phyloP scores from a whole-genome alignment of 2,797 vertebrate species.

The Hoplostethus mediterraneus region DNA sequence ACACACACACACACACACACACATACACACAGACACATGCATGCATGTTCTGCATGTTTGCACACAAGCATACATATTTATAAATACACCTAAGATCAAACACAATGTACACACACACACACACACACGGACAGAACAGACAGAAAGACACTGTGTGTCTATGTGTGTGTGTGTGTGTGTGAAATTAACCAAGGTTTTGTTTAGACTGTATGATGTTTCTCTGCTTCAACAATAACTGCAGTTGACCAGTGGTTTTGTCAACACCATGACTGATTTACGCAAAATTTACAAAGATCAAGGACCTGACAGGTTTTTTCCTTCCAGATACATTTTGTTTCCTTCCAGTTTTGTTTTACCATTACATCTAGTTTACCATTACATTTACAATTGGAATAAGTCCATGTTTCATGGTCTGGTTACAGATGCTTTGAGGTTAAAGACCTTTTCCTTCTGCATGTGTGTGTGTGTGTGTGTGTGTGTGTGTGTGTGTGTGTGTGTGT shows the following conservation, averaged over 20 bases:
- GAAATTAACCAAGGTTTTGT: neutral
- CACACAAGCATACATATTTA: neutral
- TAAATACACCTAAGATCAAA: constrained; percentile 37
- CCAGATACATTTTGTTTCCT: constrained; percentile 5
- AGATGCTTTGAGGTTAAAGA: constrained; percentile 21
- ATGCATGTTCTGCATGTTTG: neutral
- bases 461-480: neutral
- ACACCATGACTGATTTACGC: constrained; percentile 17
- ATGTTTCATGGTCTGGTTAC: constrained; percentile 6
- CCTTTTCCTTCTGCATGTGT: neutral
- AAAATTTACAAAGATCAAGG: constrained; percentile 8
- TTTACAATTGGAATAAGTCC: too few species aligned
- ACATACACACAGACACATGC: constrained; percentile 12
- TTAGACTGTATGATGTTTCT: constrained; percentile 7
- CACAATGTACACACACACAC: constrained; percentile 5
- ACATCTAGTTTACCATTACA: too few species aligned
- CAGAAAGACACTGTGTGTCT: constrained; percentile 5
- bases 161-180: neutral
- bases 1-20: constrained; percentile 13
- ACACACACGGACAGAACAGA: constrained; percentile 7
- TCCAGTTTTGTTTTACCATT: neutral
- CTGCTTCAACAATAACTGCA: constrained; percentile 8
- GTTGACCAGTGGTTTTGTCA: constrained; percentile 22
- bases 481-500: neutral
- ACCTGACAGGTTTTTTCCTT: neutral